Evolutionary conservation across 2,888 invertebrate genomes (phyloP).

Genomic region (Sussaba pulchella): DNA sequence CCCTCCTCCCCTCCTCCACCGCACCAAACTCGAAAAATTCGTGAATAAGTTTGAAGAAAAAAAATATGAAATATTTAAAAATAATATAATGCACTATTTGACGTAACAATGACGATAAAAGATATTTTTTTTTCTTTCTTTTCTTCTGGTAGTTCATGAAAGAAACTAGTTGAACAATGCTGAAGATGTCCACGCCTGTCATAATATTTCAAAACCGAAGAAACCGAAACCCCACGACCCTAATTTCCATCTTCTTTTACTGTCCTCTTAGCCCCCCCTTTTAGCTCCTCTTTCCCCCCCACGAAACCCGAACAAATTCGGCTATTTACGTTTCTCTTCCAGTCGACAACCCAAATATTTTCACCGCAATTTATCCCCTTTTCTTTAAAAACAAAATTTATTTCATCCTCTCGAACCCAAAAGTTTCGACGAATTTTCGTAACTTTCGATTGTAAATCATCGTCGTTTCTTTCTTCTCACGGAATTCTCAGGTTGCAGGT

Average conservation of each 20-base stretch:
- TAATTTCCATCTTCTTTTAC: conserved; percentile 29
- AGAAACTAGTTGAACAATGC: conserved; percentile 46
- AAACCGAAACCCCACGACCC: conserved; percentile 11
- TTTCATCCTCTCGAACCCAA: not conserved
- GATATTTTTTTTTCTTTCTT: too few relatives aligned
- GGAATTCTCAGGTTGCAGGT: not conserved
- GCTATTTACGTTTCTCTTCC: conserved; percentile 47
- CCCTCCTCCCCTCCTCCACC: not conserved
- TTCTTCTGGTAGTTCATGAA: conserved; percentile 47
- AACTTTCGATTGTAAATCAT: conserved; percentile 18
- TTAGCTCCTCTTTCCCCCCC: too few relatives aligned
- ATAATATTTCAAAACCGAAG: conserved; percentile 56
- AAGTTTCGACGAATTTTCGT: not conserved
- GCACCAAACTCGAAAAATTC: not conserved
- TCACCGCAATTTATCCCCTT: conserved; percentile 47
- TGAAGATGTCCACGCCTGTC: conserved; percentile 63
- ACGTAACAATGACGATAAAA: not conserved
- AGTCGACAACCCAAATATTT: conserved; percentile 39
- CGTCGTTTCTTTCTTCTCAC: not conserved
- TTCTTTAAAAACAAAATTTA: conserved; percentile 35
- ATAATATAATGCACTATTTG: conserved; percentile 21
- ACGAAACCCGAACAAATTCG: conserved; percentile 19
- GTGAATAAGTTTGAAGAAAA: conserved; percentile 3
- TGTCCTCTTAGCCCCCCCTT: too few relatives aligned
- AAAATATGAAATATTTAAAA: not conserved